Percentiles rank a stretch among this genome's conserved stretches.
phyloP scores from a whole-genome alignment of 2,888 invertebrate species.

The Lingula anatina region DNA sequence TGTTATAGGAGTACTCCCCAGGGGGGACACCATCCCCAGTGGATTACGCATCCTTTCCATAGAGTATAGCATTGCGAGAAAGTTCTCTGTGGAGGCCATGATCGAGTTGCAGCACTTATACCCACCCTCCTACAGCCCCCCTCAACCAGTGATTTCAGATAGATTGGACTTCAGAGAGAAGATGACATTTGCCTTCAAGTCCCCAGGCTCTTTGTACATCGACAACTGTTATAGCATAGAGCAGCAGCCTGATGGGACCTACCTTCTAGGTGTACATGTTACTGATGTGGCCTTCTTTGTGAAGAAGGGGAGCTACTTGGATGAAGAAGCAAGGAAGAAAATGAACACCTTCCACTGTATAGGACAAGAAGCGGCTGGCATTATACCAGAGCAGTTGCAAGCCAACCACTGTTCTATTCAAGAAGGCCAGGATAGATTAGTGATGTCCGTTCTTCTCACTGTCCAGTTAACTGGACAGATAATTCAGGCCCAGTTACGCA shows the following conservation, averaged over 20 bases:
- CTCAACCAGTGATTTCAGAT: slow-evolving; percentile 14
- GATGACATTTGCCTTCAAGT: slow-evolving; percentile 29
- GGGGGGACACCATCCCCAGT: slow-evolving; percentile 16
- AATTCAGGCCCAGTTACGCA: slow-evolving; percentile 17
- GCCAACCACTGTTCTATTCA: slow-evolving; percentile 28
- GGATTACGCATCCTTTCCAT: slow-evolving; percentile 30
- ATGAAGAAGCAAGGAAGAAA: slow-evolving; percentile 24
- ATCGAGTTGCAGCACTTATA: slow-evolving; percentile 20
- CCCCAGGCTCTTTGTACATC: slow-evolving; percentile 13
- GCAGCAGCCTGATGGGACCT: slow-evolving; percentile 21
- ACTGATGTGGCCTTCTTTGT: slow-evolving; percentile 35
- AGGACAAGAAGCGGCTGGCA: slow-evolving; percentile 18
- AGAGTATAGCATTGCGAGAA: slow-evolving; percentile 26
- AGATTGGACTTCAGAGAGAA: slow-evolving; percentile 20
- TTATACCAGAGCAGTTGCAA: slow-evolving; percentile 27
- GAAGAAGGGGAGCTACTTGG: slow-evolving; percentile 22
- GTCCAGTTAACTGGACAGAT: slow-evolving; percentile 26
- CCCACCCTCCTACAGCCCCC: slow-evolving; percentile 16
- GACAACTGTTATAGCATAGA: slow-evolving; percentile 32
- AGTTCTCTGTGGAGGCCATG: slow-evolving; percentile 15
- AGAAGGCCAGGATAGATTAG: slow-evolving; percentile 21
- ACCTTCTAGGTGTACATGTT: slow-evolving; percentile 35
- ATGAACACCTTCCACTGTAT: slow-evolving; percentile 25
- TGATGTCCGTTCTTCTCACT: slow-evolving; percentile 31
- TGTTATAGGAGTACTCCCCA: slow-evolving; percentile 33